Evolutionary conservation across 2,888 invertebrate genomes (phyloP).

Genomic region (Melitaea athalia): DNA sequence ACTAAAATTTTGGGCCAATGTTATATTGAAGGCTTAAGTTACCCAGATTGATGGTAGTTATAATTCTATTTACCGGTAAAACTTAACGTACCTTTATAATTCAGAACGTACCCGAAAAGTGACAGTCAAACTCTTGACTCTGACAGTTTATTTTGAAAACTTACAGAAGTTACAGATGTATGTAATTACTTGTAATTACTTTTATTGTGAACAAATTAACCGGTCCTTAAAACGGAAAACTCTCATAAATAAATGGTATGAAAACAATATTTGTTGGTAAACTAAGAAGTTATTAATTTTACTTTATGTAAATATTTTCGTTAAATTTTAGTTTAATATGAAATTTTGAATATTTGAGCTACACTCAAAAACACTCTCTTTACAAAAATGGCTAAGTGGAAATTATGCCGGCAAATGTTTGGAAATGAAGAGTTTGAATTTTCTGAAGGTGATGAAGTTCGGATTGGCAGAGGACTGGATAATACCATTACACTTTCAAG

Average conservation of each 20-base stretch:
- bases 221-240: too few species aligned
- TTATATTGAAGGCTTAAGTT: too few species aligned
- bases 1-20: too few species aligned
- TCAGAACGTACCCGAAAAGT: not conserved
- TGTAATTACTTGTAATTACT: too few species aligned
- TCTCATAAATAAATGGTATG: too few species aligned
- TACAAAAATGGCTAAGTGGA: slow-evolving; percentile 67
- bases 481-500: slow-evolving; percentile 65
- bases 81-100: too few species aligned
- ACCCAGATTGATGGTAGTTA: too few species aligned
- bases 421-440: slow-evolving; percentile 61
- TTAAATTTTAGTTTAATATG: not conserved
- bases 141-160: slow-evolving; percentile 16
- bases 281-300: too few species aligned
- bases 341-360: not conserved
- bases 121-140: not conserved
- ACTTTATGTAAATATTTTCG: not conserved
- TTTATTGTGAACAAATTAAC: not conserved
- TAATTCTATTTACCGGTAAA: too few species aligned
- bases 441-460: slow-evolving; percentile 61
- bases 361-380: not conserved
- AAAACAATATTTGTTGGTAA: too few species aligned
- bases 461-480: slow-evolving; percentile 63
- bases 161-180: not conserved
- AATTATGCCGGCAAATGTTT: slow-evolving; percentile 59